Percentiles rank a stretch among this genome's conserved stretches.
Evolutionary conservation across 2,113 vertebrate genomes (phyloP).

Genomic region (Microcebus lehilahytsara): DNA sequence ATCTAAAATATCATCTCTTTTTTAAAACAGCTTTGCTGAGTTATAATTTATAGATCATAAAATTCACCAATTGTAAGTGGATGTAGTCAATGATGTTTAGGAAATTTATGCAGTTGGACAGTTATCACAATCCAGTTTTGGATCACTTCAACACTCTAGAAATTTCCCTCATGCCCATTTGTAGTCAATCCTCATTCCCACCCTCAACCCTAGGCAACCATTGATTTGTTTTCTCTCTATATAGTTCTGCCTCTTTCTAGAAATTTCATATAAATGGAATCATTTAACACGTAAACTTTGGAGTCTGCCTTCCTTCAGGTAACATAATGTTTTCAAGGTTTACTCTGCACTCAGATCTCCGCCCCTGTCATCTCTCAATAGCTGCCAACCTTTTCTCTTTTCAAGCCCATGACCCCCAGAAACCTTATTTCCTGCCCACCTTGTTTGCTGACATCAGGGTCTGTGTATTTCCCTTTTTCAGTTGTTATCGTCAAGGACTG

Average conservation of each 20-base stretch:
- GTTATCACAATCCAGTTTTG: not conserved
- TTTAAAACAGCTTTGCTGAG: not conserved
- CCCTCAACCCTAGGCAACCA: not conserved
- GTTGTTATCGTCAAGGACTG: not conserved
- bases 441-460: not conserved
- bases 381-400: not conserved
- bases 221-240: not conserved
- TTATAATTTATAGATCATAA: not conserved
- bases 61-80: not conserved
- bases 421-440: not conserved
- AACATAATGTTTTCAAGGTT: not conserved
- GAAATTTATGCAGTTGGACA: not conserved
- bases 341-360: not conserved
- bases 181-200: not conserved
- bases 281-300: not conserved
- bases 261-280: not conserved
- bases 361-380: not conserved
- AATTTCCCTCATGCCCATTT: not conserved
- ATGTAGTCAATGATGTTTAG: not conserved
- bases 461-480: not conserved
- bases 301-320: not conserved
- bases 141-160: not conserved
- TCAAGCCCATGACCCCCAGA: not conserved
- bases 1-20: not conserved
- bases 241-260: not conserved